phyloP scores from a whole-genome alignment of 2,888 invertebrate genomes.

The Prostheceraeus crozeri region DNA sequence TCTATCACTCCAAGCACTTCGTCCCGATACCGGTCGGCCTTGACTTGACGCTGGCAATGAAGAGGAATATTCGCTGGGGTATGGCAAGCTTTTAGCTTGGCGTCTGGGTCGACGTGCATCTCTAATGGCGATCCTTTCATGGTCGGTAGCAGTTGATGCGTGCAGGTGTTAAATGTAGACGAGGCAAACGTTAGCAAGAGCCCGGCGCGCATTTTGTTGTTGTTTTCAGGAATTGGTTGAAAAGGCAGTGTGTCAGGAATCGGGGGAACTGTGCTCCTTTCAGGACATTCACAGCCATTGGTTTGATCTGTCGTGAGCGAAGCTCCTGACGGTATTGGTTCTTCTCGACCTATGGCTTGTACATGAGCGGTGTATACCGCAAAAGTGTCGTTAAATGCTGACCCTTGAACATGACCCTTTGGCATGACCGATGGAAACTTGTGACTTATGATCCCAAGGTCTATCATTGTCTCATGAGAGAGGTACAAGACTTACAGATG shows the following conservation, averaged over 20 bases:
- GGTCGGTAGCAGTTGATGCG: conserved; percentile 11
- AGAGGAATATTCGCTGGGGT: conserved; percentile 15
- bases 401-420: too few relatives aligned
- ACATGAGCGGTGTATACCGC: too few relatives aligned
- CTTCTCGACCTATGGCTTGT: too few relatives aligned
- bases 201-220: not conserved
- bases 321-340: too few relatives aligned
- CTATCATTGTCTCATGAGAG: too few relatives aligned
- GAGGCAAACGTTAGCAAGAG: not conserved
- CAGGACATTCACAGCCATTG: too few relatives aligned
- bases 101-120: conserved; percentile 1
- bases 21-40: conserved; percentile 2
- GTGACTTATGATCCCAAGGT: too few relatives aligned
- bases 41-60: conserved; percentile 6
- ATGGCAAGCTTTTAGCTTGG: conserved; percentile 26
- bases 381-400: too few relatives aligned
- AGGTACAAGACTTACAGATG: too few relatives aligned
- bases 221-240: conserved; percentile 2
- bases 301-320: too few relatives aligned
- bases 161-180: conserved; percentile 15
- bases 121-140: conserved; percentile 22
- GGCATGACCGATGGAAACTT: too few relatives aligned
- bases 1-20: conserved; percentile 15
- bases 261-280: not conserved
- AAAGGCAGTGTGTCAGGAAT: not conserved